Conservation (phyloP, 2,888 invertebrate species). For the Tillus elongatus region DNA sequence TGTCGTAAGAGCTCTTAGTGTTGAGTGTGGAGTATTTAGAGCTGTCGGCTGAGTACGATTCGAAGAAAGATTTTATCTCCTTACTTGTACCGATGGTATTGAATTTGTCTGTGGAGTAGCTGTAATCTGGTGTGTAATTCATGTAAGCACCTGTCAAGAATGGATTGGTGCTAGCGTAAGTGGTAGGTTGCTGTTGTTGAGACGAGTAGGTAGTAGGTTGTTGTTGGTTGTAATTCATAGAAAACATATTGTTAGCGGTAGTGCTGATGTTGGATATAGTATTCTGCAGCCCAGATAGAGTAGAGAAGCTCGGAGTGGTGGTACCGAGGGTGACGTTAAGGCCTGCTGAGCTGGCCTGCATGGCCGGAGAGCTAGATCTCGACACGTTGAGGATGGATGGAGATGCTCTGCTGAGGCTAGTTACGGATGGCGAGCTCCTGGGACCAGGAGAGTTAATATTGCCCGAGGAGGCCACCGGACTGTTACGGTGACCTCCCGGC, state of each 20-base stretch:
- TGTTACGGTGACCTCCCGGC: conserved; percentile 18
- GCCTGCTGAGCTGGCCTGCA: conserved; percentile 52
- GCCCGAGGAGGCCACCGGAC: conserved; percentile 35
- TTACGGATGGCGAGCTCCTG: conserved; percentile 35
- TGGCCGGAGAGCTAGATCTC: conserved; percentile 39
- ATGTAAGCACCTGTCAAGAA: conserved; percentile 46
- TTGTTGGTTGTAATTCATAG: conserved; percentile 21
- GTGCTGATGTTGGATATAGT: conserved; percentile 36
- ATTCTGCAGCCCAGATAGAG: conserved; percentile 34
- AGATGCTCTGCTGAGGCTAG: conserved; percentile 41
- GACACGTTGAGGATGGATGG: conserved; percentile 36
- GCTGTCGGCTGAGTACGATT: conserved; percentile 31
- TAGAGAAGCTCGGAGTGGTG: conserved; percentile 36
- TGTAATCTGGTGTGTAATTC: conserved; percentile 34
- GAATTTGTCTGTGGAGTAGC: conserved; percentile 32
- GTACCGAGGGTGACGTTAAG: conserved; percentile 49
- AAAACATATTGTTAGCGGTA: conserved; percentile 32
- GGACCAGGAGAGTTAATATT: conserved; percentile 36
- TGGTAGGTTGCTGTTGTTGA: conserved; percentile 29
- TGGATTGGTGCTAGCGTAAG: conserved; percentile 51
- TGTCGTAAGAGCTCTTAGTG: conserved; percentile 27
- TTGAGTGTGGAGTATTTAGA: conserved; percentile 30
- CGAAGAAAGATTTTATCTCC: conserved; percentile 33
- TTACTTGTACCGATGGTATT: conserved; percentile 36
- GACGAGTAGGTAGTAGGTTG: conserved; percentile 9